Base-by-base conservation (phyloP, 2,797 vertebrate species). In the Kryptopterus vitreolus region DNA sequence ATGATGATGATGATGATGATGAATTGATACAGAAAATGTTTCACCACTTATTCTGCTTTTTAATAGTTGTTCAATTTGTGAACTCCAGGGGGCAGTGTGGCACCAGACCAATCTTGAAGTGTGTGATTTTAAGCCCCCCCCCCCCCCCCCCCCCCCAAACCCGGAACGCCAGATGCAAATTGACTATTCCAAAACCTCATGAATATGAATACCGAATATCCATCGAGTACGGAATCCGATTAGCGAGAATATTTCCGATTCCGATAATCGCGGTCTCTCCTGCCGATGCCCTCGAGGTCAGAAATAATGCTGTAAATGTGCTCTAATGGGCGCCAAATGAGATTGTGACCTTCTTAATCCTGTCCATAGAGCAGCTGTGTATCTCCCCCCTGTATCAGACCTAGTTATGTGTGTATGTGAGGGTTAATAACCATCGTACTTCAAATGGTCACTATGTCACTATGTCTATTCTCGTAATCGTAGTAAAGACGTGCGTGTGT, bases 61-160 rank as follows among this genome's bases (percentile, higher is more conserved):
- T 16, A 61, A 29, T 29, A 0, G 1, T 1, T 50, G 8, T 70
- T 7, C 20, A 48, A 53, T 15, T 8, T 13, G 63, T n/a, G n/a
- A 16, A 16, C 70, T 15, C 10, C 69, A 82, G 84, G 70, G 50
- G 57, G 73, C 84, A 82, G 77, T 43, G 5, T 57, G n/a, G 66
- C n/a, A 24, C 63, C 73, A 52, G 12, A 11, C 11, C 0, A 76
- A 66, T n/a, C n/a, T n/a, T n/a, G n/a, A n/a, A n/a, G n/a, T n/a
- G n/a, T n/a, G n/a, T n/a, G n/a, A n/a, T 43, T 43, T 9, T 43
- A 59, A 50, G 20, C 24, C 38, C 5, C 7, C 5, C 2, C 55
- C 3, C 2, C 31, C 24, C 7, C 35, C 35, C 35, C 35, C 35
- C 35, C 35, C 35, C 3, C 1, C 38, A 8, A 6, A 43, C 38